These are phyloP conservation scores for Chalcosyrphus nemorum DNA, from an alignment of 2,888 invertebrate species.

Conservation along the genomic window DNA sequence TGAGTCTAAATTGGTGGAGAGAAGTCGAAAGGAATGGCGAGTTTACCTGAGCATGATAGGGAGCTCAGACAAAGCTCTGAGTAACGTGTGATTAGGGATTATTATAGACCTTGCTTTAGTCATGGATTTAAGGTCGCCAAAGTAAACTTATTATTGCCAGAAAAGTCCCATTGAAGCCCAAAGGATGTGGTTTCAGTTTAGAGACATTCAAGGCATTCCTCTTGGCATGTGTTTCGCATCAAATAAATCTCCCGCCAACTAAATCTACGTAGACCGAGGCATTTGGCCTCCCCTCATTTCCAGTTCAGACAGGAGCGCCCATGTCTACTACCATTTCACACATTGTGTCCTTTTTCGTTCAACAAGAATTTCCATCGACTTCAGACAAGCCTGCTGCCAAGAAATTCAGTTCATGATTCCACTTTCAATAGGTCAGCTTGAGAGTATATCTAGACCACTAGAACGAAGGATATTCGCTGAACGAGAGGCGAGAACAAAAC, in stretches of 20 bases:
- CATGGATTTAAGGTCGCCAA: too few relatives aligned
- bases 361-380: background rate
- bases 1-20: too few relatives aligned
- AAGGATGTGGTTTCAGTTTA: too few relatives aligned
- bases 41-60: too few relatives aligned
- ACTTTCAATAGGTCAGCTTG: slow-evolving; percentile 16
- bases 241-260: background rate
- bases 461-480: slow-evolving; percentile 48
- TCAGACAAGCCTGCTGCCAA: slow-evolving; percentile 22
- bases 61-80: too few relatives aligned
- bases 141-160: too few relatives aligned
- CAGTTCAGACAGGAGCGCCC: slow-evolving; percentile 51
- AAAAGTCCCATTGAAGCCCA: too few relatives aligned
- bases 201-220: too few relatives aligned
- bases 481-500: background rate
- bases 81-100: too few relatives aligned
- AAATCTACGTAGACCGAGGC: background rate
- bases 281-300: slow-evolving; percentile 30
- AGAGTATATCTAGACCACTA: slow-evolving; percentile 55
- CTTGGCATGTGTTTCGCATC: too few relatives aligned
- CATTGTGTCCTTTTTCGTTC: slow-evolving; percentile 11
- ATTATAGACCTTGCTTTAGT: too few relatives aligned
- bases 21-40: too few relatives aligned
- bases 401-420: slow-evolving; percentile 59
- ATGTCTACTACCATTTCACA: background rate